phyloP scores from a whole-genome alignment of 2,888 invertebrate species.

The Sialis lutaria region DNA sequence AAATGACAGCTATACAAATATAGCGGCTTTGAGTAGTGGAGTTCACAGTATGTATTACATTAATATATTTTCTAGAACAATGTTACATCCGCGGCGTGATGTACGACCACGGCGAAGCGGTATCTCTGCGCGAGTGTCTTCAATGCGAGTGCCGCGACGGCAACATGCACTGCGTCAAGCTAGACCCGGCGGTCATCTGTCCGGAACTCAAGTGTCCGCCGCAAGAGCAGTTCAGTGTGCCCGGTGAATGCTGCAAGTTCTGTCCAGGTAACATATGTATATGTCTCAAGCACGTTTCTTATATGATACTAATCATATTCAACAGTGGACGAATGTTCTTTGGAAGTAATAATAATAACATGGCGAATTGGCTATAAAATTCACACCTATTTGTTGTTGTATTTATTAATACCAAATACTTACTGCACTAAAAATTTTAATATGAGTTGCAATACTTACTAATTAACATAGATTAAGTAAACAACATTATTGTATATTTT shows the following conservation, averaged over 20 bases:
- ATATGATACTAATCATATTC: background rate
- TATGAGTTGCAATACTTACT: too few species aligned
- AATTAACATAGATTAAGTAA: too few species aligned
- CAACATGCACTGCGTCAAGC: constrained; percentile 56
- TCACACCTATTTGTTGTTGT: too few species aligned
- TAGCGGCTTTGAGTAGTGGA: too few species aligned
- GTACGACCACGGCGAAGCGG: constrained; percentile 68
- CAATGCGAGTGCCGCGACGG: constrained; percentile 74
- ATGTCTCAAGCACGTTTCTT: background rate
- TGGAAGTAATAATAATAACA: background rate
- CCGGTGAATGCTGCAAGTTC: constrained; percentile 78
- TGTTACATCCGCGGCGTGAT: constrained; percentile 47
- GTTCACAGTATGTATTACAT: too few species aligned
- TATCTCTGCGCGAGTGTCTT: constrained; percentile 57
- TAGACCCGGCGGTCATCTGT: constrained; percentile 56
- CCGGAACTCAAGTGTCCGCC: constrained; percentile 61
- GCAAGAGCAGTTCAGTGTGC: constrained; percentile 60
- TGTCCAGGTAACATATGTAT: constrained; percentile 53
- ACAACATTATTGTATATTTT: too few species aligned
- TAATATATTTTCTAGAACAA: constrained; percentile 34
- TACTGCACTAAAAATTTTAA: too few species aligned
- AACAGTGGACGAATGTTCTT: too few species aligned
- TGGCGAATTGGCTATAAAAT: background rate
- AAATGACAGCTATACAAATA: too few species aligned
- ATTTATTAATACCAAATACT: too few species aligned